These are phyloP conservation scores for Agelastica alni DNA, from an alignment of 2,888 invertebrate genomes.

Conservation along the genomic window DNA sequence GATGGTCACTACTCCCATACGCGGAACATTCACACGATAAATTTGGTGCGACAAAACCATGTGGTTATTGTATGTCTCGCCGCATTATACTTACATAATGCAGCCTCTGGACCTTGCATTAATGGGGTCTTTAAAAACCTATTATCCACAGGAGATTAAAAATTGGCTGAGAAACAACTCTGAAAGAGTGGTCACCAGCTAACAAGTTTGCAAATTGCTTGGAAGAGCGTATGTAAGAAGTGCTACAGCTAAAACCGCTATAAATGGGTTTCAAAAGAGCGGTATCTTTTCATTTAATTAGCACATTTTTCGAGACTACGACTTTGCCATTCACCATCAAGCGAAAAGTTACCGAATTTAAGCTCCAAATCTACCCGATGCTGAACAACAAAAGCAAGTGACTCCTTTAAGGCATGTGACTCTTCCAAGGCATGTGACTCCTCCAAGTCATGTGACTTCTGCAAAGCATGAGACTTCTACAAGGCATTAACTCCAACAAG, in stretches of 20 bases:
- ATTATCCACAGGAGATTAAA: no score
- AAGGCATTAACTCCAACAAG: background rate
- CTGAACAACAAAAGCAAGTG: no score
- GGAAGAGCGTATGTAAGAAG: no score
- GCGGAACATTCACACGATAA: slow-evolving; percentile 37
- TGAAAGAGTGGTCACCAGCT: background rate
- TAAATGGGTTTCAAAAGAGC: background rate
- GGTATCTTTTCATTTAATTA: background rate
- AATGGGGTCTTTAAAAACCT: no score
- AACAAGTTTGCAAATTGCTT: no score
- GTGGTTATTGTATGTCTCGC: slow-evolving; percentile 43
- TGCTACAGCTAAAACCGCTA: no score
- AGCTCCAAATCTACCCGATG: background rate
- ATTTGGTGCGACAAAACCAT: slow-evolving; percentile 45
- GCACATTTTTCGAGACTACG: background rate
- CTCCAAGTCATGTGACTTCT: background rate
- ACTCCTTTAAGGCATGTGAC: background rate
- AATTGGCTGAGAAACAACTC: no score
- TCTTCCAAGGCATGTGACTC: background rate
- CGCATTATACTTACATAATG: slow-evolving; percentile 46
- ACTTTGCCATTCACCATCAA: background rate
- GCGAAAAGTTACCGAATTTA: background rate
- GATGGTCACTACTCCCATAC: slow-evolving; percentile 27
- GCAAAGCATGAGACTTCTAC: no score
- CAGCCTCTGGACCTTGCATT: slow-evolving; percentile 32